Evolutionary conservation across 1,140 invertebrate genomes (phyloP).

Genomic region (Trinorchestia longiramus): DNA sequence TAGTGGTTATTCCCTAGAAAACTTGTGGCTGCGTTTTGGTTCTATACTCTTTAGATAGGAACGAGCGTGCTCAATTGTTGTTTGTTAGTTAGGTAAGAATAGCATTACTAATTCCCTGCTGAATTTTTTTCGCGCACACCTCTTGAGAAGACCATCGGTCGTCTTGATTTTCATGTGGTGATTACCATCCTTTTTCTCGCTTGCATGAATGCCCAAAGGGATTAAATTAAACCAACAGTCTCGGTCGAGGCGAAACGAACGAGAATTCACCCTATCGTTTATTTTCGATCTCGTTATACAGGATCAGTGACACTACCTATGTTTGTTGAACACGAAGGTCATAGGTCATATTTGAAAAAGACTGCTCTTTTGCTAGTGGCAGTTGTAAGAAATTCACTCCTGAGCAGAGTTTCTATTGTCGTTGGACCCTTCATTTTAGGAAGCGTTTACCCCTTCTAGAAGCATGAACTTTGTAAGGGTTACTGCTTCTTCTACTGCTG

Average conservation of each 20-base stretch:
- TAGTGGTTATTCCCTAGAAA: neutral
- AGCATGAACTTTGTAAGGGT: neutral
- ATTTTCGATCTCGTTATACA: neutral
- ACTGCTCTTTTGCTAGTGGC: neutral
- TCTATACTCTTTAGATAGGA: neutral
- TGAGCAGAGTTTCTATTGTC: neutral
- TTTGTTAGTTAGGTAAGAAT: too few species aligned
- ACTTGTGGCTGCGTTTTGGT: neutral
- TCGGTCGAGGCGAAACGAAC: neutral
- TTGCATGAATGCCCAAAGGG: neutral
- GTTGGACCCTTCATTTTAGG: neutral
- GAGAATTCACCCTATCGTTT: neutral
- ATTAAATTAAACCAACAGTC: neutral
- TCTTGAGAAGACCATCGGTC: neutral
- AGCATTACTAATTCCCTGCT: neutral
- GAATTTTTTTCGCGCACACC: neutral
- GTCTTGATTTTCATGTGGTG: neutral
- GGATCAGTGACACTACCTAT: neutral
- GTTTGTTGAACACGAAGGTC: neutral
- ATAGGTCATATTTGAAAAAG: neutral
- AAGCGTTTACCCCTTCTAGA: neutral
- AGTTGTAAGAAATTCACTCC: neutral
- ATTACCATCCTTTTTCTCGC: neutral
- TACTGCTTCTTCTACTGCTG: neutral
- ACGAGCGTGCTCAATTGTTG: too few species aligned